Conservation (phyloP, 1,140 invertebrate species). For the Drosophila pandora region DNA sequence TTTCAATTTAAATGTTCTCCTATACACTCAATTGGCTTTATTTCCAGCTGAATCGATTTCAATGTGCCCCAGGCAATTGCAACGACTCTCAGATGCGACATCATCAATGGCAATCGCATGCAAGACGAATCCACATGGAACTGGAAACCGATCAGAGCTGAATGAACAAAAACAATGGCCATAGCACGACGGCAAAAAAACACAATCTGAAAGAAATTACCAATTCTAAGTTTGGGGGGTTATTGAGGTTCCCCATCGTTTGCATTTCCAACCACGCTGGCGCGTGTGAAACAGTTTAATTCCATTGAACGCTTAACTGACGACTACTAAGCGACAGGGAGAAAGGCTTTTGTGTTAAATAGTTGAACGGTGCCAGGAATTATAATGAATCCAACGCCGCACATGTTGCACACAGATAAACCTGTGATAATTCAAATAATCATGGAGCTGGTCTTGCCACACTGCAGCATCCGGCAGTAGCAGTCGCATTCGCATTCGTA, state of each 20-base stretch:
- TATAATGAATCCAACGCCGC: conserved; percentile 53
- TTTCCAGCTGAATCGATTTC: conserved; percentile 70
- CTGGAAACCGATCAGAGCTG: conserved; percentile 48
- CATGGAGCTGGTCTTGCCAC: conserved; percentile 32
- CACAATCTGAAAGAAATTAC: conserved; percentile 51
- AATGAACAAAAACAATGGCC: conserved; percentile 61
- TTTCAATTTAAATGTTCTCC: conserved; percentile 49
- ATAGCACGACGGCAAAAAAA: conserved; percentile 7
- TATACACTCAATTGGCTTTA: conserved; percentile 61
- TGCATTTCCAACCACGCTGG: background rate
- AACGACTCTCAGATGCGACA: conserved; percentile 28
- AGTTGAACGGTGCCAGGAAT: conserved; percentile 56
- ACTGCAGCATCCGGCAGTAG: conserved; percentile 57
- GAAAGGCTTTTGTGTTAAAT: conserved; percentile 54
- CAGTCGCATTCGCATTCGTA: conserved; percentile 42
- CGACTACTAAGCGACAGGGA: conserved; percentile 34
- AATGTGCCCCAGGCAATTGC: conserved; percentile 39
- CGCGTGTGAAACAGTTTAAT: conserved; percentile 43
- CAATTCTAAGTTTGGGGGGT: conserved; percentile 30
- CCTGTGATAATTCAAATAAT: conserved; percentile 80
- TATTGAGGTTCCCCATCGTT: background rate
- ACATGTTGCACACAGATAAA: conserved; percentile 51
- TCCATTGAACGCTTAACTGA: conserved; percentile 40
- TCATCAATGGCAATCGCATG: conserved; percentile 35
- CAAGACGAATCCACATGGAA: conserved; percentile 23